Conservation (phyloP, 2,888 invertebrate species). For the Odontocolon sp. region DNA sequence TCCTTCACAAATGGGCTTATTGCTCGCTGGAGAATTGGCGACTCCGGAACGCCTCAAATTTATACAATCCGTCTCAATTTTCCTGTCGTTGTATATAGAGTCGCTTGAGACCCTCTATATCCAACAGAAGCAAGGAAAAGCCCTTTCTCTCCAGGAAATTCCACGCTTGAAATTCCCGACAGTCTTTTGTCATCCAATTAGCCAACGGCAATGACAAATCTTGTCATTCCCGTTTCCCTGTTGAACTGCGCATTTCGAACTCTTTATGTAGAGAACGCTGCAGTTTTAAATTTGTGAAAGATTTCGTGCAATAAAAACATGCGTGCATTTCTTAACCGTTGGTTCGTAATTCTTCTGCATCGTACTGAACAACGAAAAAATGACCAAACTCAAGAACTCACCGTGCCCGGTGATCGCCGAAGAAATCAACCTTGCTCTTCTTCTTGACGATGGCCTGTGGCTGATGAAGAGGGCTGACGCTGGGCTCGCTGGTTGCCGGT, state of each 20-base stretch:
- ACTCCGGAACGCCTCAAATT: constrained; percentile 39
- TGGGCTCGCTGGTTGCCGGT: constrained; percentile 90
- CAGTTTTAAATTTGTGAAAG: too few relatives aligned
- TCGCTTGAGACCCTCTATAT: constrained; percentile 1
- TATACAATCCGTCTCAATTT: constrained; percentile 51
- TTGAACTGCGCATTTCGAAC: neutral
- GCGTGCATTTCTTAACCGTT: too few relatives aligned
- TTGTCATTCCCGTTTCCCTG: constrained; percentile 8
- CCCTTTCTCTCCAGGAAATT: neutral
- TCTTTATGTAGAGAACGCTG: too few relatives aligned
- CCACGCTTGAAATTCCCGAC: constrained; percentile 4
- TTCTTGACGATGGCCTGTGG: constrained; percentile 84
- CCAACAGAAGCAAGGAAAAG: neutral
- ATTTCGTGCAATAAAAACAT: too few relatives aligned
- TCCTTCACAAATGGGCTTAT: constrained; percentile 42
- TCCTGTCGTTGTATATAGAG: neutral
- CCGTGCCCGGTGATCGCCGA: constrained; percentile 89
- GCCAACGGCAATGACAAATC: constrained; percentile 15
- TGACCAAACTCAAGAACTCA: constrained; percentile 81
- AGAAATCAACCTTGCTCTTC: constrained; percentile 89
- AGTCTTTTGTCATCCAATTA: constrained; percentile 25
- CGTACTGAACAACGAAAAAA: neutral
- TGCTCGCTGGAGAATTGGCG: constrained; percentile 45
- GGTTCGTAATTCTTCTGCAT: too few relatives aligned
- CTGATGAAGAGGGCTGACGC: constrained; percentile 87